A percentile compares a stretch with the other conserved stretches of the same genome.
phyloP scores from a whole-genome alignment of 2,888 invertebrate species.

The Platerodrilus igneus region DNA sequence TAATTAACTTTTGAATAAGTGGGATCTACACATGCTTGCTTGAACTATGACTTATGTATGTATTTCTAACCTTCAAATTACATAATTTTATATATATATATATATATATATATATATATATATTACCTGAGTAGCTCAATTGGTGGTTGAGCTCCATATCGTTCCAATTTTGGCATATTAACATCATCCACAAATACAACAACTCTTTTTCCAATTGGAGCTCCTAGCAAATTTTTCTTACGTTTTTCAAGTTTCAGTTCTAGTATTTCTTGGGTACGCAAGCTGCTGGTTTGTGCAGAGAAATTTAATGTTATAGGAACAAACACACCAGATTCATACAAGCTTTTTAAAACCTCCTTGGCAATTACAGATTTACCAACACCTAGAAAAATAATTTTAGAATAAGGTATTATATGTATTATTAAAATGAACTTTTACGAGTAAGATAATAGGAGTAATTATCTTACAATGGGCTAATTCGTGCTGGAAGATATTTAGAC shows the following conservation, averaged over 20 bases:
- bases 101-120: no score
- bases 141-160: constrained; percentile 88
- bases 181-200: constrained; percentile 87
- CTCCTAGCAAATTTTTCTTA: constrained; percentile 72
- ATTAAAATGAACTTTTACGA: background rate
- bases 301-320: constrained; percentile 80
- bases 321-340: constrained; percentile 58
- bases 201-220: constrained; percentile 76
- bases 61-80: no score
- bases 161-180: constrained; percentile 84
- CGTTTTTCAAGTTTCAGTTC: constrained; percentile 81
- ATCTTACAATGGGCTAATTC: background rate
- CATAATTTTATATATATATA: no score
- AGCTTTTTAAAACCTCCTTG: constrained; percentile 63
- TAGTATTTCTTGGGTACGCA: constrained; percentile 79
- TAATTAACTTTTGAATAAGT: no score
- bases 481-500: no score
- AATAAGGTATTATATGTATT: background rate
- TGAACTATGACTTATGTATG: no score
- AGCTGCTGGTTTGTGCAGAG: constrained; percentile 86
- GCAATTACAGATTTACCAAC: constrained; percentile 88
- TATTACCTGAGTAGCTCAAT: constrained; percentile 84
- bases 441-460: constrained; percentile 1
- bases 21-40: no score
- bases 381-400: constrained; percentile 51